Base-by-base conservation (phyloP, 2,888 invertebrate species). In the Theretra japonica region DNA sequence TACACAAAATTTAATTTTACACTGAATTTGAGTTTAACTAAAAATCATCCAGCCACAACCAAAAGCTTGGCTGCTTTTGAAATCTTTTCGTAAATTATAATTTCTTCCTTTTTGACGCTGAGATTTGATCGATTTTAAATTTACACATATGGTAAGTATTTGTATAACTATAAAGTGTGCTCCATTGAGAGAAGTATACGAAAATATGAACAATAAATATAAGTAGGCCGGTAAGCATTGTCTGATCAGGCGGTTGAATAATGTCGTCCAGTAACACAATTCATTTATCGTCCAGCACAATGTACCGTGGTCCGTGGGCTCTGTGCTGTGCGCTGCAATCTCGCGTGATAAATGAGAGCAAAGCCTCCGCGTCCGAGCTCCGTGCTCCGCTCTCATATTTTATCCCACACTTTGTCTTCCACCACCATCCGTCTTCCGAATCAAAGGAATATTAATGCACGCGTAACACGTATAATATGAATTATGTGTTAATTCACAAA, bases 211-310 rank as follows among this genome's bases (percentile, higher is more conserved):
- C 41, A 41, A 41, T 41, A 15, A 2, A 15, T 41, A 41, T 15
- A 41, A 41, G 15, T 41, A 41, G 41, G 41, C 11, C 41, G 41
- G 41, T 41, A 65, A 62, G 21, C 41, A 41, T 23, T 65, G 41
- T 65, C 62, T 74, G 73, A 76, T 76, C 75, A 75, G 74, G 76
- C 77, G 76, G 76, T 80, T 79, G 80, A 80, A 80, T 83, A 79
- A 83, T 80, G 75, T 77, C 71, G 75, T 80, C 77, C 77, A 79
- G 80, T 79, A 84, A 83, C 82, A 82, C 79, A 74, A 76, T 77
- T 80, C 77, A 79, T 83, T 82, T 83, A 79, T 81, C 78, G 79
- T 78, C 77, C 74, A 69, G 69, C 76, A 74, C 78, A 77, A 79
- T 78, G 78, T 78, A 75, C 77, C 17, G 15, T 48, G 65, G 6